Percentiles rank a stretch among this genome's conserved stretches.
Evolutionary conservation across 2,797 vertebrate species (phyloP).

Genomic region (Myotis daubentonii): DNA sequence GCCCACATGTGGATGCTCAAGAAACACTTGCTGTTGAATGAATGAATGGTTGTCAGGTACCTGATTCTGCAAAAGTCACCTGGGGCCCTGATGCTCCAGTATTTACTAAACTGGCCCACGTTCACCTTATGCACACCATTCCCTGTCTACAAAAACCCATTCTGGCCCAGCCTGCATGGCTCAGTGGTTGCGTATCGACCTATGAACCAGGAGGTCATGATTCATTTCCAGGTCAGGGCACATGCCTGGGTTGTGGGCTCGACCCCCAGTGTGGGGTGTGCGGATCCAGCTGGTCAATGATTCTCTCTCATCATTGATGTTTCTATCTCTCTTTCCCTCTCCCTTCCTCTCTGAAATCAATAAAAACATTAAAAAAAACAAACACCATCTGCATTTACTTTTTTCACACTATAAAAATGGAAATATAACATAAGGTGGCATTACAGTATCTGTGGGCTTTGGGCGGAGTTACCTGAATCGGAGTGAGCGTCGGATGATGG

Average conservation of each 20-base stretch:
- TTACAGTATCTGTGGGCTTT: background rate
- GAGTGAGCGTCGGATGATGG: constrained; percentile 90
- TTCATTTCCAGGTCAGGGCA: too few species aligned
- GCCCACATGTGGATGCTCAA: background rate
- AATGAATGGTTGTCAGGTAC: background rate
- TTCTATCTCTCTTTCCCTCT: too few species aligned
- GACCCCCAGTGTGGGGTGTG: too few species aligned
- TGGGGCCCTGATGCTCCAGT: background rate
- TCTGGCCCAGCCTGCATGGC: too few species aligned
- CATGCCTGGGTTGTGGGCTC: too few species aligned
- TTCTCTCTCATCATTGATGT: too few species aligned
- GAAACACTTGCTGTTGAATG: background rate
- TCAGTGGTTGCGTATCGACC: too few species aligned
- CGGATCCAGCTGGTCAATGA: too few species aligned
- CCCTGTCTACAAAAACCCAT: background rate
- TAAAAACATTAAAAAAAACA: too few species aligned
- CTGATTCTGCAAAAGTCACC: background rate
- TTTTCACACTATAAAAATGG: background rate
- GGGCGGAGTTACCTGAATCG: constrained; percentile 92
- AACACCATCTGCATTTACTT: background rate
- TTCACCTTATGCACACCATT: background rate
- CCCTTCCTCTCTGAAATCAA: too few species aligned
- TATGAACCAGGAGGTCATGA: too few species aligned
- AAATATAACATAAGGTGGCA: background rate
- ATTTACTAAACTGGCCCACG: background rate